These are phyloP conservation scores for Drosophila affinis DNA, from an alignment of 2,888 invertebrate species.

Conservation along the genomic window DNA sequence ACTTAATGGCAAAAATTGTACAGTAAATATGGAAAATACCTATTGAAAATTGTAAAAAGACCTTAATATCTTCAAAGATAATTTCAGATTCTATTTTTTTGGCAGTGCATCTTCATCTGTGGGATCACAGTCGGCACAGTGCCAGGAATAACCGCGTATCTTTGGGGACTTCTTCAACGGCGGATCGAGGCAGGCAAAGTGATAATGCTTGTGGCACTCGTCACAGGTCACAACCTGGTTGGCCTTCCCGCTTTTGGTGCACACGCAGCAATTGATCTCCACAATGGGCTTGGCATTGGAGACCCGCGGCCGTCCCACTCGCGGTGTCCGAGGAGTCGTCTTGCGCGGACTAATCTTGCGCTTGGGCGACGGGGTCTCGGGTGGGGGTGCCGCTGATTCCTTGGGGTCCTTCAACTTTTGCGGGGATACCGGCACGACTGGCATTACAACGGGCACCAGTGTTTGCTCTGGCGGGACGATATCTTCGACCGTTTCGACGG, in stretches of 20 bases:
- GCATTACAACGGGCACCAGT: constrained; percentile 27
- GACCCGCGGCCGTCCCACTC: constrained; percentile 58
- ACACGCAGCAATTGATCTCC: constrained; percentile 79
- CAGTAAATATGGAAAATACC: not conserved
- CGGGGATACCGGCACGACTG: constrained; percentile 17
- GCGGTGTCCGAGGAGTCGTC: constrained; percentile 65
- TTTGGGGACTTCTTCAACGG: constrained; percentile 97
- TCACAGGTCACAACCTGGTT: constrained; percentile 89
- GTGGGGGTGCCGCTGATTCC: not conserved
- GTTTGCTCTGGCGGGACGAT: constrained; percentile 24
- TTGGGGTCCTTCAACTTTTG: constrained; percentile 31
- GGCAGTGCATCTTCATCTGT: constrained; percentile 85
- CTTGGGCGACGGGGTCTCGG: constrained; percentile 47
- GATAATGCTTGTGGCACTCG: constrained; percentile 94
- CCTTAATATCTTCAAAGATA: constrained; percentile 4
- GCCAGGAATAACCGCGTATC: constrained; percentile 97
- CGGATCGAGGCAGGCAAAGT: constrained; percentile 96
- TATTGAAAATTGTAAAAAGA: constrained; percentile 2
- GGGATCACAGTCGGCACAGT: constrained; percentile 97
- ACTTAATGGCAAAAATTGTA: not conserved
- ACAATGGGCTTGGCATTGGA: constrained; percentile 58
- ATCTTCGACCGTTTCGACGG: constrained; percentile 83
- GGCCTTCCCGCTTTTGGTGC: constrained; percentile 71
- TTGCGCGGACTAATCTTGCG: constrained; percentile 81
- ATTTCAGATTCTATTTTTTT: constrained; percentile 27